Evolutionary conservation across 2,888 invertebrate species (phyloP), one percentile per base, ranked within the genome.

Genomic region (Spisula solida): DNA sequence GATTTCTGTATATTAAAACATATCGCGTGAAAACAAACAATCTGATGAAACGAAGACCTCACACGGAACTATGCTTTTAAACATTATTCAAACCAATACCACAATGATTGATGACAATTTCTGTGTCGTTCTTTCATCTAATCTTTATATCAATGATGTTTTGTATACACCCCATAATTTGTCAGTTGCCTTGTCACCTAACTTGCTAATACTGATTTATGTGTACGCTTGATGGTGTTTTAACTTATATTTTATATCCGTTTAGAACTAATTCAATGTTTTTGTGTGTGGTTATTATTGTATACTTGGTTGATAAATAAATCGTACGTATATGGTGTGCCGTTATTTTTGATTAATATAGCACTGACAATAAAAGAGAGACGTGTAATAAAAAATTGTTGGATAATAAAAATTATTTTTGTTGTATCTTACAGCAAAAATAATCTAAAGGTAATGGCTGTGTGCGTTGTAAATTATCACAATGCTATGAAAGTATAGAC

Each of bases 81-180:
- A 82, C 51, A 41, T 14, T 14, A 51, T 41, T 48, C 48, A 83
- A 70, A 29, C 83, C 83, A 83, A 83, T 83, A 83, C 18, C 51
- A 48, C 48, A 16, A 55, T 86, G 81, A 86, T 86, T 81, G 55
- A 86, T 86, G 75, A 70, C n/a, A 25, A 4, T 55, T 55, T 55
- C 41, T 48, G 66, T 86, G 86, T 81, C 86, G 70, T 48, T 80
- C 86, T 86, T 86, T 86, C 81, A 86, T 86, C 86, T 81, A 51
- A 81, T 70, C 81, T 86, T 81, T n/a, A 81, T 79, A 70, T 75
- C 51, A 16, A 81, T 66, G 2, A 31, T 70, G 75, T 70, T 47
- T 81, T 66, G 48, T 55, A 41, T 85, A 85, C 85, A 56, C 79
- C 79, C 78, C 55, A 79, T 85, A 78, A 85, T 79, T 85, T 79